Evolutionary conservation across 2,113 vertebrate genomes (phyloP).

Genomic region (Dissostichus mawsoni): DNA sequence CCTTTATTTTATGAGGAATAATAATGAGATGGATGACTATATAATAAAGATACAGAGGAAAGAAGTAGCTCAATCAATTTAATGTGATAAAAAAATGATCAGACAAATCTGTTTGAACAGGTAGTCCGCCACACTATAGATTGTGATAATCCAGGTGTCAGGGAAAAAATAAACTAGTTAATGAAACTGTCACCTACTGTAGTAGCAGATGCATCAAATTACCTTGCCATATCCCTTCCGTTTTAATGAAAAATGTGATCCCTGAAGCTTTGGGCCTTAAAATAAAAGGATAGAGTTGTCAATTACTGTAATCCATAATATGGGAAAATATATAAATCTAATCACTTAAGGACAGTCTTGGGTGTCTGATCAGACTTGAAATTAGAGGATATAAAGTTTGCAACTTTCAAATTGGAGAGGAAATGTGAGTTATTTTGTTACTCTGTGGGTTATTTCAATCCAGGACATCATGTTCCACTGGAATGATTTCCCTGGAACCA

Average conservation of each 20-base stretch:
- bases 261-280: slow-evolving; percentile 32
- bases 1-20: background rate
- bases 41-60: background rate
- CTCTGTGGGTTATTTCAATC: slow-evolving; percentile 51
- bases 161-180: slow-evolving; percentile 55
- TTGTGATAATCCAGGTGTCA: slow-evolving; percentile 52
- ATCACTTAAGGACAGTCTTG: slow-evolving; percentile 44
- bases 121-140: slow-evolving; percentile 25
- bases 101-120: background rate
- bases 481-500: slow-evolving; percentile 66
- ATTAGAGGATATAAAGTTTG: slow-evolving; percentile 53
- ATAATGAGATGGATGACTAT: background rate
- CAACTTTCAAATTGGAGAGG: slow-evolving; percentile 47
- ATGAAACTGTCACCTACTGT: slow-evolving; percentile 57
- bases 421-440: slow-evolving; percentile 57
- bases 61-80: background rate
- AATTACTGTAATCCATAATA: slow-evolving; percentile 48
- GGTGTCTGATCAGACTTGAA: slow-evolving; percentile 40
- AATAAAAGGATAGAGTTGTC: slow-evolving; percentile 53
- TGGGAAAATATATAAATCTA: slow-evolving; percentile 49
- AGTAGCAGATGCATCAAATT: slow-evolving; percentile 68
- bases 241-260: slow-evolving; percentile 63
- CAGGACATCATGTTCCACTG: slow-evolving; percentile 64
- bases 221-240: slow-evolving; percentile 50
- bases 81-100: background rate